phyloP scores from a whole-genome alignment of 2,113 vertebrate genomes.

The Loxodonta africana region DNA sequence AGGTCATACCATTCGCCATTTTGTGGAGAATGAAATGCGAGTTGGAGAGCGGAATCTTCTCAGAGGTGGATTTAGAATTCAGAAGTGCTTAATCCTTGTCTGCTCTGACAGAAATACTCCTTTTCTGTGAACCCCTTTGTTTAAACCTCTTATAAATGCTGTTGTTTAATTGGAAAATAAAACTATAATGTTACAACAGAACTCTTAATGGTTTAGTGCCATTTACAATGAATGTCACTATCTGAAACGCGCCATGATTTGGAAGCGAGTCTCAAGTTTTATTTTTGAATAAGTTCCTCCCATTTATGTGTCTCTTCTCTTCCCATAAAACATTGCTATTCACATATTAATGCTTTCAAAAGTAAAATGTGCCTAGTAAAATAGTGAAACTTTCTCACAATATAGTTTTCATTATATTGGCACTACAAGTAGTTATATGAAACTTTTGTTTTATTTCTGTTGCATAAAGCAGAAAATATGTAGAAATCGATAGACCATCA shows the following conservation, averaged over 20 bases:
- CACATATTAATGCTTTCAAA: not conserved
- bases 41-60: not conserved
- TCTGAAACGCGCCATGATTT: slow-evolving; percentile 14
- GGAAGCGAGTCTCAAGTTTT: not conserved
- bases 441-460: slow-evolving; percentile 31
- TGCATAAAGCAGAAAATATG: slow-evolving; percentile 33
- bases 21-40: not conserved
- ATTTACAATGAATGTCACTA: not conserved
- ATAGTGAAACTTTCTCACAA: not conserved
- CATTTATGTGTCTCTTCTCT: not conserved
- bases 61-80: not conserved
- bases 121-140: not conserved
- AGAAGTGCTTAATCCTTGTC: not conserved
- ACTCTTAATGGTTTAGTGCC: not conserved
- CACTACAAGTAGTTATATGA: not conserved
- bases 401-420: not conserved
- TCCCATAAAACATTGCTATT: not conserved
- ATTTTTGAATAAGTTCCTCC: not conserved
- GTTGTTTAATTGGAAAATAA: not conserved
- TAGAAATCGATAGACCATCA: slow-evolving; percentile 10
- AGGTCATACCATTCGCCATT: not conserved
- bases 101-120: not conserved
- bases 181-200: not conserved
- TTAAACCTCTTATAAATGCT: slow-evolving; percentile 33
- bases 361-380: slow-evolving; percentile 6